Base-by-base conservation (phyloP, 1,140 invertebrate genomes). In the Eurosta solidaginis region DNA sequence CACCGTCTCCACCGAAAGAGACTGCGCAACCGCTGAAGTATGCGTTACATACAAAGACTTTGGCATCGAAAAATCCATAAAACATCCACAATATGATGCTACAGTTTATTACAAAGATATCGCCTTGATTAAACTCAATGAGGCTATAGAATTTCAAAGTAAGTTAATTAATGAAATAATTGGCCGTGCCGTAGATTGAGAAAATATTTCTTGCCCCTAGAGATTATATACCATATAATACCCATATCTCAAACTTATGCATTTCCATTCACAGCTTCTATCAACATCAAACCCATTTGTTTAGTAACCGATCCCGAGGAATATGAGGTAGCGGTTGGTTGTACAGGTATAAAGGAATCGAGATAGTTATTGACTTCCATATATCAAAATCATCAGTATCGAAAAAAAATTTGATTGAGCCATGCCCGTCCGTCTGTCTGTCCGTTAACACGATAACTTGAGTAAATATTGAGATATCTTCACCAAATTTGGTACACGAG, bases 231-330 rank as follows among this genome's bases (percentile, higher is more conserved):
- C n/a, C n/a, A n/a, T n/a, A n/a, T n/a, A n/a, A n/a, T n/a, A n/a
- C n/a, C n/a, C n/a, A n/a, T n/a, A n/a, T n/a, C n/a, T n/a, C n/a
- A n/a, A n/a, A n/a, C n/a, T n/a, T n/a, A n/a, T n/a, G n/a, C n/a
- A n/a, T n/a, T n/a, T n/a, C n/a, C 27, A 12, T 22, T 9, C 22
- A 10, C 14, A 59, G 33, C 17, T 40, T 33, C 27, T 9, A 6
- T 20, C 17, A 47, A 68, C 33, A 68, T 68, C n/a, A 68, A 68
- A 68, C 59, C 59, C 2, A 68, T 68, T 68, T 68, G 59, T 22
- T 68, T 68, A 33, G 33, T 20, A 9, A 68, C 33, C 6, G 2
- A 14, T 20, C 33, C 17, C n/a, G 27, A 5, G 33, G 59, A 36
- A 10, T 40, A n/a, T 68, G 1, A 36, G 17, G 9, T 68, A 27